Conservation (phyloP, 2,113 vertebrate genomes). For the Amphilophus citrinellus region DNA sequence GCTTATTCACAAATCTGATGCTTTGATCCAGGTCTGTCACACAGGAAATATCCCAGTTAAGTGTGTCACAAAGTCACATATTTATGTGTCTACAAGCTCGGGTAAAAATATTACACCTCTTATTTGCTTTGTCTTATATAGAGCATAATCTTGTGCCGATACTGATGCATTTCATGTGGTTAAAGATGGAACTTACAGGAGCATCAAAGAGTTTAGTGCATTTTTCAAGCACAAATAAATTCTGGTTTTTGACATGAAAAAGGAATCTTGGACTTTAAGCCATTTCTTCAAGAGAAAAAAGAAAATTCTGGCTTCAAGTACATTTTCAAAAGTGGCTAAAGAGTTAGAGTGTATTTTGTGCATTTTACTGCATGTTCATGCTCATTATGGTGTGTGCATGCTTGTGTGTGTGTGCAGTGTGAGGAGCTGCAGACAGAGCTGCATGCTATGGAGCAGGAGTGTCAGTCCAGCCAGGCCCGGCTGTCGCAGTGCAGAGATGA, state of each 20-base stretch:
- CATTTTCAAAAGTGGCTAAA: not conserved
- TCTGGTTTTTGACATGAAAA: no score
- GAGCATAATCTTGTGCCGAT: rapidly evolving
- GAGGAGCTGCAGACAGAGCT: constrained; percentile 85
- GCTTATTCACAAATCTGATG: not conserved
- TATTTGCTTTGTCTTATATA: not conserved
- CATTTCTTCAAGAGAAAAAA: no score
- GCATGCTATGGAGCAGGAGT: constrained; percentile 85
- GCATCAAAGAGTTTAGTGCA: no score
- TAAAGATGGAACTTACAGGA: no score
- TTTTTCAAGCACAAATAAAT: no score
- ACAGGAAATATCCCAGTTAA: not conserved
- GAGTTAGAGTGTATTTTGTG: not conserved
- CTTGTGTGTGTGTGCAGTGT: constrained; percentile 77
- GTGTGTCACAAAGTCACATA: not conserved
- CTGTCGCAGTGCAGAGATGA: constrained; percentile 87
- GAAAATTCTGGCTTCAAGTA: not conserved
- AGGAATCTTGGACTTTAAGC: no score
- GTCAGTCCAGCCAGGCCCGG: constrained; percentile 83
- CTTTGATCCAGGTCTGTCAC: not conserved
- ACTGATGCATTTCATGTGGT: not conserved
- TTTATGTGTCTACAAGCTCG: not conserved
- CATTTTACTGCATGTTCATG: not conserved
- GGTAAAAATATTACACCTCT: not conserved
- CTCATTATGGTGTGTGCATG: constrained; percentile 2